Conservation (phyloP, 2,113 vertebrate species). For the Ophiodon elongatus region DNA sequence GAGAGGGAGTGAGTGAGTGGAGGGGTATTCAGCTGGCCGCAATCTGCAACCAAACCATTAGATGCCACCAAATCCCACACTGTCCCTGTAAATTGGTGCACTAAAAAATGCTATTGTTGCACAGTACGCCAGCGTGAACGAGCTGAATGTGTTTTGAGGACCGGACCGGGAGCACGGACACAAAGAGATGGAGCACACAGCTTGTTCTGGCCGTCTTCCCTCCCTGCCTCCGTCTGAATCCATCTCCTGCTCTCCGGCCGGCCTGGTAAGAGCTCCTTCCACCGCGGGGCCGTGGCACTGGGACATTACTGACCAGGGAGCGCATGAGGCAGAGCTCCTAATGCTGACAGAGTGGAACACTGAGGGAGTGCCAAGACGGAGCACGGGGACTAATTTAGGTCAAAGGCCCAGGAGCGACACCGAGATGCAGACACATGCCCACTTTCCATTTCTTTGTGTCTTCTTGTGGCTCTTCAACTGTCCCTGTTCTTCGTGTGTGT, state of each 20-base stretch:
- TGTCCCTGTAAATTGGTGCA: not conserved
- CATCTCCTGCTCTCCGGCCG: conserved; percentile 43
- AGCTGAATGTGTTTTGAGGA: conserved; percentile 6
- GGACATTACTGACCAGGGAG: conserved; percentile 62
- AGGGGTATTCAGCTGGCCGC: not conserved
- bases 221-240: conserved; percentile 35
- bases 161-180: not conserved
- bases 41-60: not conserved
- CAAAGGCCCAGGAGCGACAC: conserved; percentile 55
- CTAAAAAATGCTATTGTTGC: not conserved
- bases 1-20: not conserved
- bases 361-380: conserved; percentile 45
- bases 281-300: conserved; percentile 55
- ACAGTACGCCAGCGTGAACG: not conserved
- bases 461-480: conserved; percentile 9
- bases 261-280: conserved; percentile 65
- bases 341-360: conserved; percentile 62
- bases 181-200: conserved; percentile 28
- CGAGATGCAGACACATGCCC: conserved; percentile 9
- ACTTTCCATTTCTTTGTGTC: not conserved
- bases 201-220: conserved; percentile 34
- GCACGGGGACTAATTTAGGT: conserved; percentile 62
- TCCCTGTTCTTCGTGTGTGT: not conserved
- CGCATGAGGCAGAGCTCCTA: conserved; percentile 56
- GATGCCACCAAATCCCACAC: not conserved